phyloP scores from a whole-genome alignment of 1,140 invertebrate genomes.

The Drosophila ohnishii region DNA sequence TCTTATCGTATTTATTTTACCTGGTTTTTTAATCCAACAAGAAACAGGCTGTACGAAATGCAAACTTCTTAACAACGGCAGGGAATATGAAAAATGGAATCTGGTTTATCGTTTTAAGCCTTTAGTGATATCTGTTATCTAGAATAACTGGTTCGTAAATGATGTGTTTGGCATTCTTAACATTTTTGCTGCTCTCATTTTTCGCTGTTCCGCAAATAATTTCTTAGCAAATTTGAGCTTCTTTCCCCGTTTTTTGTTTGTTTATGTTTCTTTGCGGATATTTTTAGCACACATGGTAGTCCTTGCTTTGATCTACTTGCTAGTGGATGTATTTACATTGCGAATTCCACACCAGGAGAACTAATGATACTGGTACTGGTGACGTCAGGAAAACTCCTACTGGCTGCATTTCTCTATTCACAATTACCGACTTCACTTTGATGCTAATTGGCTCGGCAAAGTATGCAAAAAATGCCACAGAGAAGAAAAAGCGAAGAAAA shows the following conservation, averaged over 20 bases:
- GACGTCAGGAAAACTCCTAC: slow-evolving; percentile 41
- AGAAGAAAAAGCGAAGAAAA: slow-evolving; percentile 65
- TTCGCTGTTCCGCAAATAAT: slow-evolving; percentile 28
- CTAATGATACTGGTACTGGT: slow-evolving; percentile 1
- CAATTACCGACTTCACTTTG: slow-evolving; percentile 26
- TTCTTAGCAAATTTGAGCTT: slow-evolving; percentile 42
- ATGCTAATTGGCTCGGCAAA: slow-evolving; percentile 66
- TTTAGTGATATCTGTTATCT: slow-evolving; percentile 18
- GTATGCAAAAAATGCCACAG: slow-evolving; percentile 54
- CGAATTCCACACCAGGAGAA: slow-evolving; percentile 24
- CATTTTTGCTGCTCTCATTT: slow-evolving; percentile 24
- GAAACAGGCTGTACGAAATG: neutral
- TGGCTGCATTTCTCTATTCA: slow-evolving; percentile 48
- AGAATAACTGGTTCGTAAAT: neutral
- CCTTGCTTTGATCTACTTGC: slow-evolving; percentile 30
- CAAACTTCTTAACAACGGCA: neutral
- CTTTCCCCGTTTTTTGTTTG: slow-evolving; percentile 25
- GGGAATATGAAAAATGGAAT: neutral
- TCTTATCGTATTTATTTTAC: neutral
- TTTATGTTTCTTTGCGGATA: slow-evolving; percentile 21
- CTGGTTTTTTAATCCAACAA: neutral
- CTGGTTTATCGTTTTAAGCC: slow-evolving; percentile 3
- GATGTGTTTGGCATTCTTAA: slow-evolving; percentile 3
- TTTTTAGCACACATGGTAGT: slow-evolving; percentile 27
- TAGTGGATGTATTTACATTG: slow-evolving; percentile 31